A percentile compares a stretch with the other conserved stretches of the same genome.
phyloP scores from a whole-genome alignment of 2,888 invertebrate species.

The Nephrotoma appendiculata region DNA sequence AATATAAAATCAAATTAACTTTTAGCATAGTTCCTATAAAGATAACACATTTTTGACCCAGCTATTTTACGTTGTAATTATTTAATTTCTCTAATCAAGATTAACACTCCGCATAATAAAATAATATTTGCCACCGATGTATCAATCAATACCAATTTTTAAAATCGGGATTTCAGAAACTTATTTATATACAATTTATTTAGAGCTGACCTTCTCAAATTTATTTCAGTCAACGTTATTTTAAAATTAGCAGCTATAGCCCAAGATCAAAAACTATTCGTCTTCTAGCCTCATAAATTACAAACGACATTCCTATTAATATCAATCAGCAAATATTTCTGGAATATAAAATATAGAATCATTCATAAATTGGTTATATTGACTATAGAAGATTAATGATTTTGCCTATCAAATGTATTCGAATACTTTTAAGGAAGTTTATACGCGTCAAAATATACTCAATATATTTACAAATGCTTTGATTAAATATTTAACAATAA shows the following conservation, averaged over 20 bases:
- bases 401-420: background rate
- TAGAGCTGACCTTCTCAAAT: background rate
- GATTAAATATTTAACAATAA: background rate
- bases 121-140: no score
- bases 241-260: background rate
- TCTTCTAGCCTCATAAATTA: background rate
- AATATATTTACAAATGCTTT: background rate
- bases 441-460: background rate
- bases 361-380: background rate
- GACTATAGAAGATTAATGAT: background rate
- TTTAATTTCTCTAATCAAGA: no score
- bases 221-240: background rate
- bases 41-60: no score
- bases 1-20: no score
- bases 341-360: background rate
- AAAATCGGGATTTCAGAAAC: no score
- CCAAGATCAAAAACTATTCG: background rate
- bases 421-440: background rate
- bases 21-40: no score
- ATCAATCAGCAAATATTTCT: background rate
- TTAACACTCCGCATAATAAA: no score
- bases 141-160: no score
- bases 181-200: background rate
- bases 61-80: no score
- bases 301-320: background rate